A percentile compares a stretch with the other conserved stretches of the same genome.
These are phyloP conservation scores for Lasioglossum leucozonium DNA, from an alignment of 2,888 invertebrate species.

Conservation along the genomic window DNA sequence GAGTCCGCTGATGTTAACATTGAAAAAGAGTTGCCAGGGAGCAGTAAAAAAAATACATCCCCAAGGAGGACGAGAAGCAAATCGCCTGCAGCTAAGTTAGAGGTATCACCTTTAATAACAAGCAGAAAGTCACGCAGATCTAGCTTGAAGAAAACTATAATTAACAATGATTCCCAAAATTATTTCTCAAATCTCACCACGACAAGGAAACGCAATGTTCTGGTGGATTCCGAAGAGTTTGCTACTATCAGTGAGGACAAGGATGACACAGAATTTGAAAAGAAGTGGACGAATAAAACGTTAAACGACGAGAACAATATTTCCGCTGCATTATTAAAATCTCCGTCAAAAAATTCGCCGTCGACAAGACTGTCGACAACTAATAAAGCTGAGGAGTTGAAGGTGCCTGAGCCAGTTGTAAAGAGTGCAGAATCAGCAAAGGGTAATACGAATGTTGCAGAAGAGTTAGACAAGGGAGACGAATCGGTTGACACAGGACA, in stretches of 20 bases:
- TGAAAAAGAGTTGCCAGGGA: neutral
- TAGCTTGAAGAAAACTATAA: conserved; percentile 17
- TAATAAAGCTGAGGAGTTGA: neutral
- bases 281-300: too few species aligned
- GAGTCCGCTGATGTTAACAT: neutral
- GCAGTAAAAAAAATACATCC: conserved; percentile 14
- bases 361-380: neutral
- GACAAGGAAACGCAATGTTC: conserved; percentile 54
- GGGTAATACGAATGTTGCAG: neutral
- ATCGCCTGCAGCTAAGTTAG: too few species aligned
- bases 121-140: conserved; percentile 11
- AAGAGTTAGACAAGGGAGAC: neutral
- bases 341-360: neutral
- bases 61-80: neutral
- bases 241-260: neutral
- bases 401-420: neutral
- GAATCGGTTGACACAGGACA: neutral
- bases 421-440: neutral
- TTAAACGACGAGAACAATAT: neutral
- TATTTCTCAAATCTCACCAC: conserved; percentile 58
- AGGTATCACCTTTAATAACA: neutral
- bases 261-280: neutral
- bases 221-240: conserved; percentile 32
- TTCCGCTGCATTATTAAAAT: neutral
- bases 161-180: conserved; percentile 53